Evolutionary conservation across 2,888 invertebrate genomes (phyloP), one percentile per base, ranked within the genome.

Genomic region (Monopis laevigella): DNA sequence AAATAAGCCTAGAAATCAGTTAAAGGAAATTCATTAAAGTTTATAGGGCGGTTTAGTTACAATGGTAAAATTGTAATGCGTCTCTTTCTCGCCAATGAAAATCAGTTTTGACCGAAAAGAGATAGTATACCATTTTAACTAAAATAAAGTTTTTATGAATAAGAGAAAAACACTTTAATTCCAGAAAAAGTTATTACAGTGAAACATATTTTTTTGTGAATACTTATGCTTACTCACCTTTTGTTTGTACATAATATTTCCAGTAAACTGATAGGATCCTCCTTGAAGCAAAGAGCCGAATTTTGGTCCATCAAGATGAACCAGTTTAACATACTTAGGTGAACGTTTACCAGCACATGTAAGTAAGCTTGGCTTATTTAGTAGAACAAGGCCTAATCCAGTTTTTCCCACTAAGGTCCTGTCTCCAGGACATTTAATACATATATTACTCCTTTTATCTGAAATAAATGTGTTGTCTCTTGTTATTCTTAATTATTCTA

Each of bases 351-450:
- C 71, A 2, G 64, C 55, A 51, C 81, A 81, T 6, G 65, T 58
- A 10, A 48, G 44, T 35, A 81, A 48, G 2, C 54, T 56, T 2
- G 78, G 80, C 29, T 51, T 49, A 43, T 68, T 65, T 7, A 82
- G 47, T 8, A 64, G 46, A 1, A 72, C 74, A 18, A 60, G 56
- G 43, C 72, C 67, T 3, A 56, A 51, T 1, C 77, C 72, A 21
- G 61, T 45, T 49, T 65, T 71, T 1, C 74, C 65, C 36, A 81
- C 57, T 27, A 80, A 46, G 2, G 77, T 77, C 48, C 69, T 61
- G 45, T 81, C 80, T 27, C 58, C 58, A 8, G 82, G 82, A 51
- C 82, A 82, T 47, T 54, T 60, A n/a, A 80, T 55, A 47, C 82
- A 81, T 3, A 54, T 38, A 29, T 56, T 52, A 16, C 14, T 12